A percentile compares a stretch with the other conserved stretches of the same genome.
phyloP scores from a whole-genome alignment of 2,888 invertebrate genomes.

The Dryobota labecula region DNA sequence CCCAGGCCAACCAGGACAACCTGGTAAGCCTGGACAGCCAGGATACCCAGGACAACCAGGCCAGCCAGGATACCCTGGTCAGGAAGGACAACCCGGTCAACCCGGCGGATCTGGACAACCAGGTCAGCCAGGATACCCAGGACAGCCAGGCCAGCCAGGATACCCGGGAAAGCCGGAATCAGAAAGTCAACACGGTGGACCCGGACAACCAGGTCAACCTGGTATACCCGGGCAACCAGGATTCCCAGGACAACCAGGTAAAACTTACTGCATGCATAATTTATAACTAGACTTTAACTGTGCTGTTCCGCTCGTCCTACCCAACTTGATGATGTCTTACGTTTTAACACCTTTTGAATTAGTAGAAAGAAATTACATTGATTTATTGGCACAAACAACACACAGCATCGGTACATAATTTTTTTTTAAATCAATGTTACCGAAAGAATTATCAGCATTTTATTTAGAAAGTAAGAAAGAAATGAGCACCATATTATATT shows the following conservation, averaged over 20 bases:
- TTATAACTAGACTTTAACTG: not conserved
- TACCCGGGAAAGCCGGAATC: constrained; percentile 16
- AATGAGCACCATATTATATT: not conserved
- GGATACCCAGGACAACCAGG: constrained; percentile 13
- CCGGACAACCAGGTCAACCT: constrained; percentile 16
- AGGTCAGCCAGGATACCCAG: constrained; percentile 25
- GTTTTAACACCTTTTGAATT: not conserved
- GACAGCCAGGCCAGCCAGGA: constrained; percentile 20
- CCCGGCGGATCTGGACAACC: constrained; percentile 64
- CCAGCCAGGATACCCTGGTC: constrained; percentile 3
- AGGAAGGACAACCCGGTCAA: constrained; percentile 38
- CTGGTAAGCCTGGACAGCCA: constrained; percentile 9
- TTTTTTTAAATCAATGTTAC: too few relatives aligned
- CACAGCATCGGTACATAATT: too few relatives aligned
- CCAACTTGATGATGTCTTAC: not conserved
- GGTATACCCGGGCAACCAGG: constrained; percentile 21
- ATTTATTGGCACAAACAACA: not conserved
- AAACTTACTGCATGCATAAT: not conserved
- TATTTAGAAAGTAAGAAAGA: too few relatives aligned
- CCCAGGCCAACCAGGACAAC: constrained; percentile 11
- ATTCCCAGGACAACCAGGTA: constrained; percentile 16
- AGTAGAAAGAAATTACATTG: not conserved
- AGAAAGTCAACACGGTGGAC: constrained; percentile 1
- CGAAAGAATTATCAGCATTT: too few relatives aligned
- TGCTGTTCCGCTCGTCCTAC: not conserved